phyloP scores from a whole-genome alignment of 2,888 invertebrate genomes.

The Campoplex nolae region DNA sequence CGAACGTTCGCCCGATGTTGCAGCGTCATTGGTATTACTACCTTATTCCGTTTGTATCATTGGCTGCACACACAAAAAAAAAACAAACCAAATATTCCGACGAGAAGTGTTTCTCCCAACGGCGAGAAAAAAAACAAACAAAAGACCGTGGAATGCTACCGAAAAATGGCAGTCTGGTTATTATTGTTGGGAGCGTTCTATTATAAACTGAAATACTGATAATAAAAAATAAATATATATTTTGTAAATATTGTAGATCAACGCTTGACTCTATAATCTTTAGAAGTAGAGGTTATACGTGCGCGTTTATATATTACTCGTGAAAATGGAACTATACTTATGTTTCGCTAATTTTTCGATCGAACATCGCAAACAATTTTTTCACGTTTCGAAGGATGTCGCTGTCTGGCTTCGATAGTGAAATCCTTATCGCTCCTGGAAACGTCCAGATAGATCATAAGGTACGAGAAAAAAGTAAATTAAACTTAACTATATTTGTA shows the following conservation, averaged over 20 bases:
- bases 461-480: neutral
- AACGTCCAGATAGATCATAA: neutral
- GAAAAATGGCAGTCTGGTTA: slow-evolving; percentile 40
- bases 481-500: slow-evolving; percentile 62
- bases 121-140: neutral
- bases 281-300: slow-evolving; percentile 29
- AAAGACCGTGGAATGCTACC: slow-evolving; percentile 30
- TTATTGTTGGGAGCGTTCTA: slow-evolving; percentile 51
- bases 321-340: neutral
- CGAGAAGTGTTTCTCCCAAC: slow-evolving; percentile 54
- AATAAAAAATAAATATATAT: slow-evolving; percentile 48
- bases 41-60: slow-evolving; percentile 14
- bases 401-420: neutral
- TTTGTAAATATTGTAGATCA: slow-evolving; percentile 67
- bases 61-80: slow-evolving; percentile 31
- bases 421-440: neutral
- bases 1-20: slow-evolving; percentile 1
- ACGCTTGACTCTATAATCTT: slow-evolving; percentile 42
- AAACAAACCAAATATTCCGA: slow-evolving; percentile 30
- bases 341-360: neutral
- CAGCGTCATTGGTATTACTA: slow-evolving; percentile 29
- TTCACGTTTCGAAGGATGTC: neutral
- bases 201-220: slow-evolving; percentile 45
- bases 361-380: neutral
- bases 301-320: slow-evolving; percentile 19